Evolutionary conservation across 1,140 invertebrate genomes (phyloP).

Genomic region (Drosophila tropicalis): DNA sequence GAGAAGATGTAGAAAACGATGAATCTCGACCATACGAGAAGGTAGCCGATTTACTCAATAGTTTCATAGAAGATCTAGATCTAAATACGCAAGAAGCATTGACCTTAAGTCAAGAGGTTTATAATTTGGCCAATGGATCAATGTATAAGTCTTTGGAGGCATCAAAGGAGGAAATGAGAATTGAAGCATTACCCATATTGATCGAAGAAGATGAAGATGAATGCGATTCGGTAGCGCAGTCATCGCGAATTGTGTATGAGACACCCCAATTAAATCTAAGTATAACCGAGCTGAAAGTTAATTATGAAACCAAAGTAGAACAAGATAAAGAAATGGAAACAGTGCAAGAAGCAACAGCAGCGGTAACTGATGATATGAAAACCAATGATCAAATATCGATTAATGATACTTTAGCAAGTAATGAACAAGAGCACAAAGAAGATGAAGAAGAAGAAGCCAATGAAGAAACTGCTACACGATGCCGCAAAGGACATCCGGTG

Average conservation of each 20-base stretch:
- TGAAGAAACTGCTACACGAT: conserved; percentile 35
- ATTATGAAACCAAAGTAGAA: conserved; percentile 58
- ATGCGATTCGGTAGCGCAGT: conserved; percentile 18
- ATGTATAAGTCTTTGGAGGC: background rate
- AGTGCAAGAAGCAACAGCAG: background rate
- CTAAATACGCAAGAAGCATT: conserved; percentile 3
- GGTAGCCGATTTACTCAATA: conserved; percentile 20
- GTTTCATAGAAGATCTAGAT: conserved; percentile 56
- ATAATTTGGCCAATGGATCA: conserved; percentile 4
- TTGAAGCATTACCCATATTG: background rate
- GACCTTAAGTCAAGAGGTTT: conserved; percentile 12
- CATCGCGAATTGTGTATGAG: conserved; percentile 65
- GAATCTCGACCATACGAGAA: background rate
- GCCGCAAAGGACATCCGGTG: conserved; percentile 62
- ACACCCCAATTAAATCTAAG: conserved; percentile 72
- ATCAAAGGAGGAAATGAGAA: background rate
- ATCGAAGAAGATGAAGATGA: conserved; percentile 9
- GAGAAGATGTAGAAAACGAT: conserved; percentile 36
- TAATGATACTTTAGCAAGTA: conserved; percentile 51
- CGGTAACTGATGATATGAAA: conserved; percentile 24
- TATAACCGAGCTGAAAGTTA: conserved; percentile 73
- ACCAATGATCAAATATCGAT: conserved; percentile 41
- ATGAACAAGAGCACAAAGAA: conserved; percentile 23
- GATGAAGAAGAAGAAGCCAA: conserved; percentile 18
- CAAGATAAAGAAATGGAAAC: conserved; percentile 20